A percentile compares a stretch with the other conserved stretches of the same genome.
Conservation (phyloP, 2,113 vertebrate species). For the Anas platyrhynchos region DNA sequence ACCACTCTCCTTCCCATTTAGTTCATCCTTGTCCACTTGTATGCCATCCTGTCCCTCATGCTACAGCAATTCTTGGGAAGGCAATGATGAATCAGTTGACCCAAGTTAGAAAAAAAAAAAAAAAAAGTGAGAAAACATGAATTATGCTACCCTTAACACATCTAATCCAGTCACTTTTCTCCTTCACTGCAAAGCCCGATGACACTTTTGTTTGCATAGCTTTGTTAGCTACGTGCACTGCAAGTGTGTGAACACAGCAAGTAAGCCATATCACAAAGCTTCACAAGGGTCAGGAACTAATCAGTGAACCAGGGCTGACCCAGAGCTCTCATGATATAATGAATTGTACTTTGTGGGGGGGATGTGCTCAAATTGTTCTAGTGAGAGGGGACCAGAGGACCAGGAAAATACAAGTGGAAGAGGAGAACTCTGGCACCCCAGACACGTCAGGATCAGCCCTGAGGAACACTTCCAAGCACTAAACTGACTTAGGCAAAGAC, state of each 20-base stretch:
- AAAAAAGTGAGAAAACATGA: background rate
- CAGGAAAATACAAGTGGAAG: background rate
- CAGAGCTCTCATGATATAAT: background rate
- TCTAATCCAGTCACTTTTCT: background rate
- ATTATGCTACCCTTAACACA: background rate
- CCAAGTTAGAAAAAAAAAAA: background rate
- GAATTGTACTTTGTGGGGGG: background rate
- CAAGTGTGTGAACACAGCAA: fast-evolving
- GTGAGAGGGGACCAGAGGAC: background rate
- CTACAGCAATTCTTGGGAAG: background rate
- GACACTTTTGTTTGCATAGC: background rate
- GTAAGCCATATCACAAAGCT: background rate
- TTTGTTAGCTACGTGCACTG: background rate
- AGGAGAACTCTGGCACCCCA: background rate
- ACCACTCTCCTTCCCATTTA: background rate
- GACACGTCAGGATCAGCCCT: background rate
- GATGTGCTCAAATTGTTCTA: background rate
- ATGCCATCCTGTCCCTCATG: fast-evolving
- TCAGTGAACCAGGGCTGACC: background rate
- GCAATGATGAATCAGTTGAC: background rate
- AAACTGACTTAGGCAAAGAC: background rate
- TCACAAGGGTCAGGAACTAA: background rate
- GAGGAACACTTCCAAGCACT: background rate
- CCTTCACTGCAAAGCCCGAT: background rate
- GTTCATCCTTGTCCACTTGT: background rate